Percentiles rank a stretch among this genome's conserved stretches.
phyloP scores from a whole-genome alignment of 1,140 invertebrate species.

The Aporrectodea caliginosa region DNA sequence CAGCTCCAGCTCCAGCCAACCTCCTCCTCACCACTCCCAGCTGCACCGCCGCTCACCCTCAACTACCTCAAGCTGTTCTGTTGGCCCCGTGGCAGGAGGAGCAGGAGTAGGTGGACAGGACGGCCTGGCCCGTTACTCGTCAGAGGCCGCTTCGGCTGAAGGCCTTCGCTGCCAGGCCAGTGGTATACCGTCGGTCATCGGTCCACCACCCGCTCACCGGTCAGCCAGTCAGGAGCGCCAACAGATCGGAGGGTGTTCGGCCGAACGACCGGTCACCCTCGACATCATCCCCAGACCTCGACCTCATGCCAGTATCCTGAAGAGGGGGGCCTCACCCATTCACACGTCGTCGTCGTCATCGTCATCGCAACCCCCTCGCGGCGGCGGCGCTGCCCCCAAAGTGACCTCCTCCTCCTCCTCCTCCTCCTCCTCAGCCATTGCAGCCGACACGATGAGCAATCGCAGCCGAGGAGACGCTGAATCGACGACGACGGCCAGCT shows the following conservation, averaged over 20 bases:
- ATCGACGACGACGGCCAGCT: slow-evolving; percentile 6
- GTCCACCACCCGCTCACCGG: slow-evolving; percentile 61
- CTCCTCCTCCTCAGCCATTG: too few relatives aligned
- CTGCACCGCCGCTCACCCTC: neutral
- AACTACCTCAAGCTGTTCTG: slow-evolving; percentile 55
- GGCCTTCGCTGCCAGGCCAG: slow-evolving; percentile 8
- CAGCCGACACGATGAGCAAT: neutral
- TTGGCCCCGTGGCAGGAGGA: slow-evolving; percentile 60
- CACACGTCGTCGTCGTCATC: slow-evolving; percentile 10
- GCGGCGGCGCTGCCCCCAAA: neutral
- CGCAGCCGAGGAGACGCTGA: neutral
- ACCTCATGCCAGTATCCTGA: slow-evolving; percentile 41
- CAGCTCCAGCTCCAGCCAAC: slow-evolving; percentile 31
- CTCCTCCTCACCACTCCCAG: neutral
- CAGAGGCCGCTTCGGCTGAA: neutral
- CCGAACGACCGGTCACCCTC: slow-evolving; percentile 69
- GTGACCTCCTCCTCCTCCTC: neutral
- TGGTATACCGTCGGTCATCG: slow-evolving; percentile 5
- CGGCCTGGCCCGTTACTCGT: neutral
- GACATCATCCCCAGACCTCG: slow-evolving; percentile 55
- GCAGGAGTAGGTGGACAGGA: slow-evolving; percentile 1
- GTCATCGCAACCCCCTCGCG: too few relatives aligned
- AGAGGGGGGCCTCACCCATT: slow-evolving; percentile 21
- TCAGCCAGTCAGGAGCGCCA: slow-evolving; percentile 53
- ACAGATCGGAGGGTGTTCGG: slow-evolving; percentile 39